These are phyloP conservation scores for Xenopus borealis DNA, from an alignment of 2,113 vertebrate genomes.

Conservation along the genomic window DNA sequence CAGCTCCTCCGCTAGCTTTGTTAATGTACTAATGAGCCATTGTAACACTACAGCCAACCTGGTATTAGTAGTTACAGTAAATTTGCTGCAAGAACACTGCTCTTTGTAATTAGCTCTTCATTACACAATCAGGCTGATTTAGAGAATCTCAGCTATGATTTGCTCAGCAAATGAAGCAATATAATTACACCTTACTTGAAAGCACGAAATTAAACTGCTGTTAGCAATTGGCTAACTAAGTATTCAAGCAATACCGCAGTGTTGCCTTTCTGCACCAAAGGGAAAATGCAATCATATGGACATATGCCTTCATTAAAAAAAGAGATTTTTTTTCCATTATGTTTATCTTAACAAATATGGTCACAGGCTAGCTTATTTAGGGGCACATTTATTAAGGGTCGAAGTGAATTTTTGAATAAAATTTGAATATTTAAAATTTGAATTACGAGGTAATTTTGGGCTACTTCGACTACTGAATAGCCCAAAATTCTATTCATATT, in stretches of 20 bases:
- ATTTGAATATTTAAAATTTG: too few species aligned
- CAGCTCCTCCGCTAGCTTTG: slow-evolving; percentile 66
- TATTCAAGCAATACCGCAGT: slow-evolving; percentile 56
- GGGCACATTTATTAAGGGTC: too few species aligned
- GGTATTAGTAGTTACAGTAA: slow-evolving; percentile 72
- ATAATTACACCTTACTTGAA: slow-evolving; percentile 76
- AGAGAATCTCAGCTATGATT: slow-evolving; percentile 74
- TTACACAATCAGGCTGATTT: slow-evolving; percentile 84
- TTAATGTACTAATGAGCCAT: slow-evolving; percentile 71
- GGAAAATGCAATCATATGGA: slow-evolving; percentile 49
- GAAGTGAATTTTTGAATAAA: too few species aligned
- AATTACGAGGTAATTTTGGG: too few species aligned
- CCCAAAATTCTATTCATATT: too few species aligned
- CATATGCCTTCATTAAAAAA: background rate
- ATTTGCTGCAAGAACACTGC: slow-evolving; percentile 74
- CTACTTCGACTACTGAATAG: too few species aligned
- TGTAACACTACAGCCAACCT: slow-evolving; percentile 68
- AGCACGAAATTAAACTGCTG: slow-evolving; percentile 76
- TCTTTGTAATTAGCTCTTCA: slow-evolving; percentile 85
- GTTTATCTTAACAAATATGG: too few species aligned
- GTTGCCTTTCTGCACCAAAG: slow-evolving; percentile 62
- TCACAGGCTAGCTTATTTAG: too few species aligned
- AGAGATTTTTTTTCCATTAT: too few species aligned
- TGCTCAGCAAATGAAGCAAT: slow-evolving; percentile 78
- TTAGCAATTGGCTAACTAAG: slow-evolving; percentile 67